Evolutionary conservation across 2,797 vertebrate species (phyloP).

Genomic region (Esox masquinongy): DNA sequence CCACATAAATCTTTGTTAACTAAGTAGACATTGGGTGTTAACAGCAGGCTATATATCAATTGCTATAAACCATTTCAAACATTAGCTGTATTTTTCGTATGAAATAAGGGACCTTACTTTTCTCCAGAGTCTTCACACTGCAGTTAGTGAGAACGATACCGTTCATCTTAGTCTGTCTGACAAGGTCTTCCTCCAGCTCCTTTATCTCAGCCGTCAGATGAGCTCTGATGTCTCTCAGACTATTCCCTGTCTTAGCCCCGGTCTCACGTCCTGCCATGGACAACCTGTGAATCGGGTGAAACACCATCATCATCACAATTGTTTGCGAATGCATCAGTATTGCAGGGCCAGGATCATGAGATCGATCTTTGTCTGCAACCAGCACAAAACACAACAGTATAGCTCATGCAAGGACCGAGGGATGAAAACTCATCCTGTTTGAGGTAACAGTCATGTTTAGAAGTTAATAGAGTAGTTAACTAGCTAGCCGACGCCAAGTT

Average conservation of each 20-base stretch:
- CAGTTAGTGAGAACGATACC: slow-evolving; percentile 78
- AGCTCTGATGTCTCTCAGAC: slow-evolving; percentile 36
- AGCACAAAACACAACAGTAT: too few relatives aligned
- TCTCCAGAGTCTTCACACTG: slow-evolving; percentile 71
- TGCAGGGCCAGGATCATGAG: too few relatives aligned
- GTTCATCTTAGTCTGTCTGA: slow-evolving; percentile 75
- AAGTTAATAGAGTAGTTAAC: too few relatives aligned
- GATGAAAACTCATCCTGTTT: too few relatives aligned
- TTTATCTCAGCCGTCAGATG: slow-evolving; percentile 71
- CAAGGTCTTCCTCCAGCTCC: slow-evolving; percentile 74
- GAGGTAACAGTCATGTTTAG: too few relatives aligned
- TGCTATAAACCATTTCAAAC: not conserved
- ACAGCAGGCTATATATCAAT: too few relatives aligned
- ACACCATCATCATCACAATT: not conserved
- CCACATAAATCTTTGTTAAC: not conserved
- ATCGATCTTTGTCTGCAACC: too few relatives aligned
- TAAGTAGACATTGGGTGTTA: too few relatives aligned
- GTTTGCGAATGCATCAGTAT: too few relatives aligned
- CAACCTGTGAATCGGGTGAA: not conserved
- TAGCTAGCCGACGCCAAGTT: too few relatives aligned
- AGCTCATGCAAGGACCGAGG: too few relatives aligned
- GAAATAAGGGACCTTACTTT: slow-evolving; percentile 66
- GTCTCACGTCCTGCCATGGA: not conserved
- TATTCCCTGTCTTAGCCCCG: slow-evolving; percentile 21
- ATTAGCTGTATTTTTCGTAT: not conserved